Base-by-base conservation (phyloP, 2,797 vertebrate genomes). In the Galagoides demidoff region DNA sequence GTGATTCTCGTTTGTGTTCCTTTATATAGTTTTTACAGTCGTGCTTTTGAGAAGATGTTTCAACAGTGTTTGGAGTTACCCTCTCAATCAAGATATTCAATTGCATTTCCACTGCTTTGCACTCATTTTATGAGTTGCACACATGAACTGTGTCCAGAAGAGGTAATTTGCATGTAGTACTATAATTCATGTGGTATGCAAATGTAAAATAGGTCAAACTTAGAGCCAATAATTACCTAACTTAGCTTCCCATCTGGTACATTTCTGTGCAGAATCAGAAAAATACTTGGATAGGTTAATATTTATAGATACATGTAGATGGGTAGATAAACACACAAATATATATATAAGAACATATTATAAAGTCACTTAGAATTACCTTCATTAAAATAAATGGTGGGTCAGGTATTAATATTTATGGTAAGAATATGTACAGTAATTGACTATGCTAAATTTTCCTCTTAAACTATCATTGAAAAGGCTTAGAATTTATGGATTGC, bases 121-220 rank as follows among this genome's bases (percentile, higher is more conserved):
- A 99, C 99, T 96, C 99, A 99, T 98, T 99, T 99, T 97, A 99
- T 99, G 99, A 99, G 99, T 98, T 99, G 99, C 84, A 99, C 99
- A 86, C 99, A 99, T 45, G 99, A 99, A 96, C 99, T 99, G 0
- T 99, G 99, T 98, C 99, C 99, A 8, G 99, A 99, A 98, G 99
- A 99, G 99, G 99, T 99, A 98, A 99, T 95, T 89, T 96, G 34
- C 84, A 19, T 61, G 23, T 86, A 81, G 19, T 49, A 31, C 10
- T 92, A 14, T 90, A 49, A 82, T 84, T 74, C 55, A 37, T 78
- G 13, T 79, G 17, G 3, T 74, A 43, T 90, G 10, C 66, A 85
- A 37, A 94, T 52, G 29, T 92, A 77, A 84, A 39, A 52, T 90
- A 52, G 49, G 63, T 29, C 45, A 84, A 57, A 45, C 45, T 34